Percentiles rank a stretch among this genome's conserved stretches.
phyloP scores from a whole-genome alignment of 2,113 vertebrate species.

The Siniperca knerii region DNA sequence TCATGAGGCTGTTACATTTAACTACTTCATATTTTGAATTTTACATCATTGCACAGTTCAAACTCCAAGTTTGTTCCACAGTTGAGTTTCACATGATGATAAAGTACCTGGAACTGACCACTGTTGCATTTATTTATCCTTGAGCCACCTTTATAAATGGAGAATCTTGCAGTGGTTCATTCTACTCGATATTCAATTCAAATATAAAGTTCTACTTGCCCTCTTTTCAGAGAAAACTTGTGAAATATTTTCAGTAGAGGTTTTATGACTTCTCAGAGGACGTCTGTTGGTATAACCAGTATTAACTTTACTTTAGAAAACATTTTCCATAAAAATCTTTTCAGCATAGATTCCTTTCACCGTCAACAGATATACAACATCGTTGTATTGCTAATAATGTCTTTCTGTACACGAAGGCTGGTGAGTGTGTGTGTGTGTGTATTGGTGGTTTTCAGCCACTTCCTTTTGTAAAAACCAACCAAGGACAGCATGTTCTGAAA shows the following conservation, averaged over 20 bases:
- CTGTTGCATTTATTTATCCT: background rate
- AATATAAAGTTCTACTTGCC: background rate
- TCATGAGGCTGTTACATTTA: background rate
- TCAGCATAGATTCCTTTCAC: slow-evolving; percentile 31
- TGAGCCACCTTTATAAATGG: background rate
- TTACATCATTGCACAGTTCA: background rate
- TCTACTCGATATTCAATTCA: background rate
- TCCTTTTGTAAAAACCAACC: slow-evolving; percentile 74
- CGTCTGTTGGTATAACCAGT: background rate
- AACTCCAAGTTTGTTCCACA: background rate
- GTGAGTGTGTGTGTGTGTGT: slow-evolving; percentile 36
- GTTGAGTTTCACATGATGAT: background rate
- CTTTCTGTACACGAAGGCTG: slow-evolving; percentile 42
- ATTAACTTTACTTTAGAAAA: slow-evolving; percentile 12
- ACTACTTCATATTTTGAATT: background rate
- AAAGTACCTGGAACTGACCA: background rate
- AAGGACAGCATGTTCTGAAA: slow-evolving; percentile 81
- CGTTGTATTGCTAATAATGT: slow-evolving; percentile 33
- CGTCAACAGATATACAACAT: slow-evolving; percentile 34
- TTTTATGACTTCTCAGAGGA: slow-evolving; percentile 6
- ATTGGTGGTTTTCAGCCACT: slow-evolving; percentile 73
- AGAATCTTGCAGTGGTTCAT: background rate
- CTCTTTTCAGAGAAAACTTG: background rate
- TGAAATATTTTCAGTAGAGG: background rate
- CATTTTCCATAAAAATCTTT: slow-evolving; percentile 29